A percentile compares a stretch with the other conserved stretches of the same genome.
Conservation (phyloP, 2,113 vertebrate species). For the Sakesphorus luctuosus region DNA sequence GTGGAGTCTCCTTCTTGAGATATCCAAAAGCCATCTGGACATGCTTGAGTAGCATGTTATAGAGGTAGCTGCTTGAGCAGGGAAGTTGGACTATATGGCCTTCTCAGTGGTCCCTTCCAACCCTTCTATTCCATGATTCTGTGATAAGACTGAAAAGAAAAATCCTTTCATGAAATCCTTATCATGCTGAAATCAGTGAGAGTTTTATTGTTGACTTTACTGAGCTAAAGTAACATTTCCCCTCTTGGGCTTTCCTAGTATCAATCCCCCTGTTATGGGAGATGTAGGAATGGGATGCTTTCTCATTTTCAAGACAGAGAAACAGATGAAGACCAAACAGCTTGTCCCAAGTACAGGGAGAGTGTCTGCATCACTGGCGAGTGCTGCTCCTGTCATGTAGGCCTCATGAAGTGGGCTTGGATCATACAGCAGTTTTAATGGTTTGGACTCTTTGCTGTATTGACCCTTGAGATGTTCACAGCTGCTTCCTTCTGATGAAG, state of each 20-base stretch:
- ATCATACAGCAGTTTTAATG: background rate
- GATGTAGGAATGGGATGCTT: background rate
- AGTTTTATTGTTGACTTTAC: background rate
- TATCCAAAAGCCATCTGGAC: background rate
- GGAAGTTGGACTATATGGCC: background rate
- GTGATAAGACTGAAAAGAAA: background rate
- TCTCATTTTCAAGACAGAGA: background rate
- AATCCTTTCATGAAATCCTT: background rate
- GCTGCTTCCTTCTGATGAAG: background rate
- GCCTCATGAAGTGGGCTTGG: rapidly evolving
- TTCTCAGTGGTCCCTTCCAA: background rate
- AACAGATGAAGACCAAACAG: background rate
- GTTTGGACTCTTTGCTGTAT: background rate
- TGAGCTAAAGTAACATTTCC: background rate
- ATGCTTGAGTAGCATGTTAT: background rate
- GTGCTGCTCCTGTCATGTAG: background rate
- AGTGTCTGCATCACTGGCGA: background rate
- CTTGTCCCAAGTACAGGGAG: background rate
- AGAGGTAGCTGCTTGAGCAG: background rate
- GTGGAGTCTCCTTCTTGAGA: background rate
- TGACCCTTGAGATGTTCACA: background rate
- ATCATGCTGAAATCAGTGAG: background rate
- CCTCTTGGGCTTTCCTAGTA: background rate
- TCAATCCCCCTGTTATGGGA: background rate
- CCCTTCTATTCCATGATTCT: background rate